These are phyloP conservation scores for Apis dorsata DNA, from an alignment of 1,140 invertebrate genomes.

Conservation along the genomic window DNA sequence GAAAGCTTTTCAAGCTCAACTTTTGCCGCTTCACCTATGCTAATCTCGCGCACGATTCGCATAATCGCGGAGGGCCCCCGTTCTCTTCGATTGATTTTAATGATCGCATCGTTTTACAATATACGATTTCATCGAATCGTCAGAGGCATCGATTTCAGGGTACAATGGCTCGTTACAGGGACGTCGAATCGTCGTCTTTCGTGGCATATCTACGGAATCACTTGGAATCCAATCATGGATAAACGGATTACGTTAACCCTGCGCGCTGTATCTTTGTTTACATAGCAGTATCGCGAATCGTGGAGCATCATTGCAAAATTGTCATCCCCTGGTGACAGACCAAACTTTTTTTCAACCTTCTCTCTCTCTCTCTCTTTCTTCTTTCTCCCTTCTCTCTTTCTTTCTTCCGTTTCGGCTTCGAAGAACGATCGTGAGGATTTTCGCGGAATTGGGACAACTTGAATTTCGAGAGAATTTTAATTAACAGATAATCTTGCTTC, in stretches of 20 bases:
- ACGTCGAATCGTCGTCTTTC: conserved; percentile 36
- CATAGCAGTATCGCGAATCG: conserved; percentile 45
- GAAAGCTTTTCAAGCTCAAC: no score
- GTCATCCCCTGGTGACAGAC: conserved; percentile 15
- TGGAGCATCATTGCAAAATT: conserved; percentile 32
- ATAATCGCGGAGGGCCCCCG: no score
- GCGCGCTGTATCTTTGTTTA: conserved; percentile 63
- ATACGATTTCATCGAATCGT: conserved; percentile 49
- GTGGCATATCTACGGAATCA: conserved; percentile 68
- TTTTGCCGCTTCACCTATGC: no score
- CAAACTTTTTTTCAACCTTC: no score
- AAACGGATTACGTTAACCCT: conserved; percentile 70
- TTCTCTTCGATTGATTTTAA: neutral
- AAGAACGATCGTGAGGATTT: neutral
- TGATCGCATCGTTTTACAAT: conserved; percentile 13
- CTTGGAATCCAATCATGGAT: conserved; percentile 69
- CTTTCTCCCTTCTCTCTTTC: no score
- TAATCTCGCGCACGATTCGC: no score
- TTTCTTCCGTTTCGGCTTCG: neutral
- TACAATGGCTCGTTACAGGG: conserved; percentile 23
- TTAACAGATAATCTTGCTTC: conserved; percentile 23
- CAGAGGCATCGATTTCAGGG: conserved; percentile 28
- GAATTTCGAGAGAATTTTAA: conserved; percentile 25
- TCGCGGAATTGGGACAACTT: neutral
- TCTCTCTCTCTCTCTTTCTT: no score